phyloP scores from a whole-genome alignment of 92 coral and sea anemone species.

The Epizoanthus stellaris region DNA sequence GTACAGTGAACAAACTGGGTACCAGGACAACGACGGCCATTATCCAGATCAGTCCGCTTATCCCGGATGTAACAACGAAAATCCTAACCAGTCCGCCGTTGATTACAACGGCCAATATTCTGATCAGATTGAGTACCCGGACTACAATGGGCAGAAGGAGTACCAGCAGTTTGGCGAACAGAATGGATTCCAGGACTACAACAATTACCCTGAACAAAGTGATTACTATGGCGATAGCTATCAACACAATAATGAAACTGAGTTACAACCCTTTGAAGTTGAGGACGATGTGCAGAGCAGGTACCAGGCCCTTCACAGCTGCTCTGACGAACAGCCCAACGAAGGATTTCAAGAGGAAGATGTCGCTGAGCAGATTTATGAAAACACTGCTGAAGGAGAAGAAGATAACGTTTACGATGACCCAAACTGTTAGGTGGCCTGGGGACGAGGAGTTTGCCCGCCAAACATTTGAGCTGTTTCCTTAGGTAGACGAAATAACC shows the following conservation, averaged over 20 bases:
- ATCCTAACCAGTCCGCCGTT: neutral
- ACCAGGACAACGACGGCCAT: neutral
- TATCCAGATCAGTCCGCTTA: neutral
- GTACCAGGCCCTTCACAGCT: neutral
- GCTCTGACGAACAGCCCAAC: neutral
- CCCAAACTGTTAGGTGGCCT: conserved; percentile 7
- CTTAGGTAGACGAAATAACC: too few species aligned
- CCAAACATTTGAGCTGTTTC: too few species aligned
- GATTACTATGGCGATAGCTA: conserved; percentile 3
- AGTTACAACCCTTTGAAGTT: neutral
- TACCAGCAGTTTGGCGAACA: neutral
- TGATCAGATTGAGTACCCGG: neutral
- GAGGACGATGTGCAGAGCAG: neutral
- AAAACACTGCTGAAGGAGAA: conserved; percentile 16
- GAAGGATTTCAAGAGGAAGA: conserved; percentile 14
- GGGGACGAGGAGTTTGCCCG: neutral
- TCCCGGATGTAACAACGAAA: neutral
- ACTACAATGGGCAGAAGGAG: neutral
- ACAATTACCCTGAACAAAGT: neutral
- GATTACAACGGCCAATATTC: neutral
- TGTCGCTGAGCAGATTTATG: conserved; percentile 10
- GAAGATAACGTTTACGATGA: neutral
- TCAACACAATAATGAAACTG: neutral
- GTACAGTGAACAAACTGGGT: neutral
- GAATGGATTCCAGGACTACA: neutral